Conservation (phyloP, 2,797 vertebrate genomes). For the Dryobates pubescens region DNA sequence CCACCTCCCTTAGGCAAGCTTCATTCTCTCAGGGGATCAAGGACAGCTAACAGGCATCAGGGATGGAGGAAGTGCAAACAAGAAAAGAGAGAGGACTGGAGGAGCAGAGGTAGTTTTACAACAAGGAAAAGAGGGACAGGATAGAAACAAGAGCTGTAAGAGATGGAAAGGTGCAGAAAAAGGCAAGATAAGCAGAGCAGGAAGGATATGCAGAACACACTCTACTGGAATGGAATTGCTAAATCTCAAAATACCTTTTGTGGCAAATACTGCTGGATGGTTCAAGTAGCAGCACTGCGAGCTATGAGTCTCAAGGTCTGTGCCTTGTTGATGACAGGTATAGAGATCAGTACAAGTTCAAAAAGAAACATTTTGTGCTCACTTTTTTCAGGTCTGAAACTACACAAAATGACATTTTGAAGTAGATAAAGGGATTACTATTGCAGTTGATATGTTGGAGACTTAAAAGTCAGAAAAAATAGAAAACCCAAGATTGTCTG, state of each 20-base stretch:
- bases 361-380: background rate
- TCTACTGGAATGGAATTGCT: background rate
- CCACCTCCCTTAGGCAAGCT: background rate
- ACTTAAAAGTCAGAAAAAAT: background rate
- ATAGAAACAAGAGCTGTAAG: background rate
- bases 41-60: background rate
- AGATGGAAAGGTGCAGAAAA: background rate
- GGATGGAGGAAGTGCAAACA: background rate
- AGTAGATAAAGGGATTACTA: background rate
- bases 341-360: background rate
- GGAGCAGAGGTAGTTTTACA: background rate
- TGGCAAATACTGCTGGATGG: background rate
- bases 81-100: background rate
- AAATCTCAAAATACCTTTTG: background rate
- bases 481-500: background rate
- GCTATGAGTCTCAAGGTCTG: background rate
- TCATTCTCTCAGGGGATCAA: background rate
- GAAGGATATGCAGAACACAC: background rate
- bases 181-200: background rate
- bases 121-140: background rate
- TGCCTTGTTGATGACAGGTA: background rate
- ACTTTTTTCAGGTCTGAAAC: background rate
- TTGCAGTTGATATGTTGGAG: background rate
- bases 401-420: background rate
- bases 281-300: background rate